phyloP scores from a whole-genome alignment of 2,113 vertebrate species.

The Menura novaehollandiae region DNA sequence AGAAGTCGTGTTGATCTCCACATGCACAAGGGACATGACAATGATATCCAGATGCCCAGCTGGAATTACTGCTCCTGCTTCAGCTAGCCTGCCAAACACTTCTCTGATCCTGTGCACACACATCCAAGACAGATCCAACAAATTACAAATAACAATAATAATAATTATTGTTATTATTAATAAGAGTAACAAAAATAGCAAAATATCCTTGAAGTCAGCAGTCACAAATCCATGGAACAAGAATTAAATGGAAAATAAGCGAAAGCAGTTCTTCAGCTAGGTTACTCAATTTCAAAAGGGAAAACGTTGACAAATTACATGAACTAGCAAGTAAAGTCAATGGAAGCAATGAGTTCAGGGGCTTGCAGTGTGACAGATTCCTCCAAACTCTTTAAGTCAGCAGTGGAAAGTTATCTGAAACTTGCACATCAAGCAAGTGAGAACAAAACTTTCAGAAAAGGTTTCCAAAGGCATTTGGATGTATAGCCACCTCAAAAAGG shows the following conservation, averaged over 20 bases:
- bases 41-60: neutral
- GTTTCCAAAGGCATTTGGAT: conserved; percentile 49
- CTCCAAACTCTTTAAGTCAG: conserved; percentile 52
- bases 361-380: neutral
- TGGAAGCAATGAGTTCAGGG: conserved; percentile 24
- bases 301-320: conserved; percentile 26
- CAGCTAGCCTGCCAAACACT: neutral
- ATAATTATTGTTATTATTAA: no score
- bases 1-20: neutral
- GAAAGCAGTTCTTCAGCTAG: neutral
- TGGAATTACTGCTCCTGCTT: neutral
- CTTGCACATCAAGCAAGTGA: conserved; percentile 48
- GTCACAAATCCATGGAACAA: neutral
- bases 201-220: neutral
- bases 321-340: conserved; percentile 12
- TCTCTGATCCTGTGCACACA: neutral
- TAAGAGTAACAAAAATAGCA: no score
- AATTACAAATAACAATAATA: fast-evolving
- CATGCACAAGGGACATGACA: neutral
- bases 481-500: conserved; percentile 36
- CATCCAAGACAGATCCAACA: no score
- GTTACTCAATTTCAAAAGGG: neutral
- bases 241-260: neutral
- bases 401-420: conserved; percentile 43
- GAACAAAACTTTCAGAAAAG: conserved; percentile 44